Evolutionary conservation across 2,797 vertebrate genomes (phyloP).

Genomic region (Gymnothorax reevesii): DNA sequence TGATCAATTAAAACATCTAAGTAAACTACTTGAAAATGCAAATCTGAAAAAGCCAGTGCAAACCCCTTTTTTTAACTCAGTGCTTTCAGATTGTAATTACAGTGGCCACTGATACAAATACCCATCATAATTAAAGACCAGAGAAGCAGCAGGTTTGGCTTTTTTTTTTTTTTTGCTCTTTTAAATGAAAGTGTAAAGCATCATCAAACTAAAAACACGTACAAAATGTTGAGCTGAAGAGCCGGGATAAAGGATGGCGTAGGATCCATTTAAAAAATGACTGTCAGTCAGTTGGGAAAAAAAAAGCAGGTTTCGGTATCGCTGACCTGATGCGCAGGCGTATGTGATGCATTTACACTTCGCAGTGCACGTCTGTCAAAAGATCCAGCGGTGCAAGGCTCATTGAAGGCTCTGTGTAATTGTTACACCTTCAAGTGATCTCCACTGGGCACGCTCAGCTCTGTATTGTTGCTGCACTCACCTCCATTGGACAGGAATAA

Average conservation of each 20-base stretch:
- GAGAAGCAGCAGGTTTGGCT: conserved; percentile 8
- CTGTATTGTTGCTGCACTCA: conserved; percentile 17
- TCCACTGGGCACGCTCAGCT: conserved; percentile 4
- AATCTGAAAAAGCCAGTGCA: conserved; percentile 45
- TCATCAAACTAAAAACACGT: background rate
- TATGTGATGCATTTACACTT: background rate
- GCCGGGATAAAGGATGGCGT: conserved; percentile 21
- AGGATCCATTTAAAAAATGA: background rate
- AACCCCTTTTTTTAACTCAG: conserved; percentile 41
- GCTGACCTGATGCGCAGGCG: background rate
- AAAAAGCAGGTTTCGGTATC: background rate
- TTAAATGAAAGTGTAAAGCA: conserved; percentile 17
- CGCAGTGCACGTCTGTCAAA: background rate
- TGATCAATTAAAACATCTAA: conserved; percentile 50
- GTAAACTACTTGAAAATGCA: conserved; percentile 62
- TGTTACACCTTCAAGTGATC: conserved; percentile 22
- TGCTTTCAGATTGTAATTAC: conserved; percentile 50
- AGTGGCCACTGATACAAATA: conserved; percentile 35
- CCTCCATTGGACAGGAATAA: conserved; percentile 27
- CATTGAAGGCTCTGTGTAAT: conserved; percentile 12
- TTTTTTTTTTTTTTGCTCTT: conserved; percentile 18
- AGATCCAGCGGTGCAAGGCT: background rate
- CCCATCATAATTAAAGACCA: conserved; percentile 22
- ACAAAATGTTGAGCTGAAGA: conserved; percentile 29
- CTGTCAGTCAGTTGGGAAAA: background rate